A percentile compares a stretch with the other conserved stretches of the same genome.
phyloP scores from a whole-genome alignment of 2,113 vertebrate species.

The Symphodus melops region DNA sequence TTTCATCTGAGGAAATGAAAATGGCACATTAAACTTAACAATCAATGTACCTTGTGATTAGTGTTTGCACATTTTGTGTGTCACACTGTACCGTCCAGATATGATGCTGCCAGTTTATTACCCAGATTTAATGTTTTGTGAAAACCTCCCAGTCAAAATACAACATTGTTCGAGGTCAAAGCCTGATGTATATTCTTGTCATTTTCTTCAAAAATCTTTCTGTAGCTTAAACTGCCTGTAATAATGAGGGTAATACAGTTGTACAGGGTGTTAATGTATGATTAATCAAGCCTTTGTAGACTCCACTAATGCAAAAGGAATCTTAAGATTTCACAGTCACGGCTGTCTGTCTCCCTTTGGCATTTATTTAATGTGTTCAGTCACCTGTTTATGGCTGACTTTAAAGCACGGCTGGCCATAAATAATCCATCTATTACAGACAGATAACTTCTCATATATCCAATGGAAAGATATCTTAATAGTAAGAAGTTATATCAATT shows the following conservation, averaged over 20 bases:
- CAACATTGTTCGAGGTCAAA: slow-evolving; percentile 13
- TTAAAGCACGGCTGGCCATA: slow-evolving; percentile 60
- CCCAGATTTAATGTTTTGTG: slow-evolving; percentile 35
- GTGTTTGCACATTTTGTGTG: slow-evolving; percentile 45
- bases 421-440: slow-evolving; percentile 61
- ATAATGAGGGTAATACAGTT: slow-evolving; percentile 53
- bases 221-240: slow-evolving; percentile 37
- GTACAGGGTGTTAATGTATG: slow-evolving; percentile 53
- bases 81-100: slow-evolving; percentile 15
- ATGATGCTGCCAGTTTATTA: slow-evolving; percentile 20
- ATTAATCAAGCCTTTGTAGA: slow-evolving; percentile 69
- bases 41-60: slow-evolving; percentile 65
- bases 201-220: slow-evolving; percentile 16
- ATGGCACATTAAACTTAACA: slow-evolving; percentile 63
- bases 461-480: slow-evolving; percentile 54
- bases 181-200: neutral
- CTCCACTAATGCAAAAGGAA: slow-evolving; percentile 34
- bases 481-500: slow-evolving; percentile 55
- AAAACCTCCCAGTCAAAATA: slow-evolving; percentile 22
- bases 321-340: slow-evolving; percentile 23
- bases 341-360: slow-evolving; percentile 31
- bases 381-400: slow-evolving; percentile 61
- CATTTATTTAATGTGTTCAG: slow-evolving; percentile 48
- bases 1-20: slow-evolving; percentile 66
- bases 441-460: slow-evolving; percentile 46